These are phyloP conservation scores for Pungitius pungitius DNA, from an alignment of 2,113 vertebrate species.

Conservation along the genomic window DNA sequence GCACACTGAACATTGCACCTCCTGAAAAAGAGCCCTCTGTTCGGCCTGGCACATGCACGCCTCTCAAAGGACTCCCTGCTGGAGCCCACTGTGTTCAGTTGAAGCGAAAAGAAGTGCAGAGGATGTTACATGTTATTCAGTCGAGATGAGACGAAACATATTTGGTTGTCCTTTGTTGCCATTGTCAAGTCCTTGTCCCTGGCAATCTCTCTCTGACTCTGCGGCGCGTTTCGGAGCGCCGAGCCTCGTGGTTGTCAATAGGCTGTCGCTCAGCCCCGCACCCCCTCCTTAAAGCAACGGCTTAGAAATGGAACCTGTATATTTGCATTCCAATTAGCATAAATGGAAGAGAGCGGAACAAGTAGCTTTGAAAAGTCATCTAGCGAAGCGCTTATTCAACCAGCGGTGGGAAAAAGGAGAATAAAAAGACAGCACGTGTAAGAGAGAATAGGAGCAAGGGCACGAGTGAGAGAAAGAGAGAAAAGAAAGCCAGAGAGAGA, in stretches of 20 bases:
- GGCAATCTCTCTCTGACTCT: slow-evolving; percentile 49
- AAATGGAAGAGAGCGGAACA: slow-evolving; percentile 80
- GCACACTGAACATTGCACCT: slow-evolving; percentile 53
- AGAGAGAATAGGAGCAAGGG: slow-evolving; percentile 41
- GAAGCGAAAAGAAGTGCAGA: slow-evolving; percentile 55
- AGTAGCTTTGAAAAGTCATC: slow-evolving; percentile 81
- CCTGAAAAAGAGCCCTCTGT: slow-evolving; percentile 63
- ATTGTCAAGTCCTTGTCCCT: slow-evolving; percentile 61
- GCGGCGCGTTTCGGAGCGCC: slow-evolving; percentile 43
- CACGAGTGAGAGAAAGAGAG: slow-evolving; percentile 13
- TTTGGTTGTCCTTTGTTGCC: slow-evolving; percentile 57
- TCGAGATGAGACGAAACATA: slow-evolving; percentile 63
- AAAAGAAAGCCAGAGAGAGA: background rate
- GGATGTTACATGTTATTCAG: slow-evolving; percentile 68
- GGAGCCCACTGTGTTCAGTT: slow-evolving; percentile 51
- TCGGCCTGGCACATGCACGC: slow-evolving; percentile 43
- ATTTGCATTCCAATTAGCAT: slow-evolving; percentile 83
- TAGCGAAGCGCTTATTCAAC: slow-evolving; percentile 71
- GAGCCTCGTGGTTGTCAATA: slow-evolving; percentile 67
- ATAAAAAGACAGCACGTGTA: slow-evolving; percentile 4
- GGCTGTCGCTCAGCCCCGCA: slow-evolving; percentile 45
- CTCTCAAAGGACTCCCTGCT: slow-evolving; percentile 48
- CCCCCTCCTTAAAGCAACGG: slow-evolving; percentile 66
- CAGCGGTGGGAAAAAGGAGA: slow-evolving; percentile 33
- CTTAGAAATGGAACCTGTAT: slow-evolving; percentile 73